Conservation (phyloP, 2,888 invertebrate species). For the Meteorus cinctellus region DNA sequence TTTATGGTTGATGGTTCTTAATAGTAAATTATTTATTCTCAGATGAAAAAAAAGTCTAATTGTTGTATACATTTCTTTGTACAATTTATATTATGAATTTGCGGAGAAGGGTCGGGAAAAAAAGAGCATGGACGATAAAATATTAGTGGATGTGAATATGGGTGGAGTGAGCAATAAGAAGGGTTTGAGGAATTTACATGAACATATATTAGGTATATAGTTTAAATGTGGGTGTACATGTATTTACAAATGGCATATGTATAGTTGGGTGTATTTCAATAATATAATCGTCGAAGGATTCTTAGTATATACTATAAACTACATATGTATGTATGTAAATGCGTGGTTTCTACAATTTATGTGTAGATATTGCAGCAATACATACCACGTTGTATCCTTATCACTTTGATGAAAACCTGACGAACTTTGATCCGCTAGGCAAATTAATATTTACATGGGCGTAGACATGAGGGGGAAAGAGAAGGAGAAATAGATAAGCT, state of each 20-base stretch:
- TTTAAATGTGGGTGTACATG: not conserved
- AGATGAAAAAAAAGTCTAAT: not conserved
- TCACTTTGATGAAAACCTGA: constrained; percentile 24
- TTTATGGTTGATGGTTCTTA: not conserved
- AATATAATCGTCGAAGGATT: constrained; percentile 2
- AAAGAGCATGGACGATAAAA: not conserved
- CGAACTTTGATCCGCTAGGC: constrained; percentile 35
- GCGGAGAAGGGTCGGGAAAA: not conserved
- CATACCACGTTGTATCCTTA: constrained; percentile 12
- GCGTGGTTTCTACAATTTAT: too few relatives aligned
- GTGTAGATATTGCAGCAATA: not conserved
- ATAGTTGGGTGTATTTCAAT: constrained; percentile 1
- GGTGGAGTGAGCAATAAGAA: not conserved
- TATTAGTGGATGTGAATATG: not conserved
- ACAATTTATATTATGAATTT: too few relatives aligned
- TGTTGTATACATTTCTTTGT: too few relatives aligned
- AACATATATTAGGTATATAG: not conserved
- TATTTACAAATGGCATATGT: not conserved
- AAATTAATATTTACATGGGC: constrained; percentile 34
- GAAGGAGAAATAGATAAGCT: constrained; percentile 5
- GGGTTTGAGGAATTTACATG: not conserved
- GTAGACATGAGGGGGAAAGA: not conserved
- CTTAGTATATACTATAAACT: not conserved
- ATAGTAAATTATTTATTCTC: not conserved
- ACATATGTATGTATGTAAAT: not conserved